phyloP scores from a whole-genome alignment of 2,797 vertebrate genomes.

The Delichon dasypus region DNA sequence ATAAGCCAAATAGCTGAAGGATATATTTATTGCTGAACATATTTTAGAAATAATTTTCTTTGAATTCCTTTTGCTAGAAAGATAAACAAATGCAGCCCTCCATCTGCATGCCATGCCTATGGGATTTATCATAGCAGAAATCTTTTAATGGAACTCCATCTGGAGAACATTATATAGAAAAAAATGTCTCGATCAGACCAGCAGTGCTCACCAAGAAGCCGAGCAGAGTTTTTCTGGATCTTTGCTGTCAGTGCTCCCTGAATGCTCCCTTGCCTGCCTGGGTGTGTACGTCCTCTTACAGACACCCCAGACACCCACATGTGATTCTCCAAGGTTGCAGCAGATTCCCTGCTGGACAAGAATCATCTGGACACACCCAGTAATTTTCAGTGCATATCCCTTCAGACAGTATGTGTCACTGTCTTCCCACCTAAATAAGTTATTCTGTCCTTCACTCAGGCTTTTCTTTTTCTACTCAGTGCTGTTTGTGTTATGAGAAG shows the following conservation, averaged over 20 bases:
- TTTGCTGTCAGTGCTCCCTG: rapidly evolving
- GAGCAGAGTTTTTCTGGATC: neutral
- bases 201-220: neutral
- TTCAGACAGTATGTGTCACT: neutral
- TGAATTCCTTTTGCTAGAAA: neutral
- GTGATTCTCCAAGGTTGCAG: neutral
- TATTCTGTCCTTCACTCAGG: neutral
- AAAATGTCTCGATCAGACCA: neutral
- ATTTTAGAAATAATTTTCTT: neutral
- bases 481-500: neutral
- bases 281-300: neutral
- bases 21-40: slow-evolving; percentile 24
- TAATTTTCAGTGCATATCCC: neutral
- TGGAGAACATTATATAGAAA: slow-evolving; percentile 7
- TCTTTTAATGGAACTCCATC: neutral
- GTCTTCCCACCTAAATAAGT: neutral
- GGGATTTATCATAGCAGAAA: neutral
- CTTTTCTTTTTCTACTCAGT: neutral
- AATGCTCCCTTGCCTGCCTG: neutral
- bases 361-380: neutral
- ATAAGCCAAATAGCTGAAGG: neutral
- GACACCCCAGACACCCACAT: rapidly evolving
- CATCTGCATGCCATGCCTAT: neutral
- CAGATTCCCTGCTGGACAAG: neutral
- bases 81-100: neutral